Conservation (phyloP, 37 sponge, comb jelly and placozoan genomes). For the Chondrilla cf. caribensis region DNA sequence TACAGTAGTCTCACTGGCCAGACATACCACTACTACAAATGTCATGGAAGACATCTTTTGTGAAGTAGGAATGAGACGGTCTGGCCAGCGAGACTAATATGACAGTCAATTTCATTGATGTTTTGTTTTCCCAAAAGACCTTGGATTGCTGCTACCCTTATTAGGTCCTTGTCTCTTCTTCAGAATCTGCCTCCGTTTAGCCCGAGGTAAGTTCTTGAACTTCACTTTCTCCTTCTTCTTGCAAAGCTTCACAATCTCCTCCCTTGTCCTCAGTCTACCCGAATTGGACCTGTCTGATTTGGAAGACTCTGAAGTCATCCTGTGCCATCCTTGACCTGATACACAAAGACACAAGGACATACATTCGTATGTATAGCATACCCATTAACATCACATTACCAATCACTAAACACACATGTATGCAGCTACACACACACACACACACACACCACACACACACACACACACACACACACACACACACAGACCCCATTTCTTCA, state of each 20-base stretch:
- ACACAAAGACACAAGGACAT: not conserved
- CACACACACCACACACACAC: conserved; percentile 7
- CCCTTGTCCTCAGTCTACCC: conserved; percentile 41
- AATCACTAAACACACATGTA: not conserved
- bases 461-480: conserved; percentile 21
- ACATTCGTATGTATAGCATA: not conserved
- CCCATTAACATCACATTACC: too few species aligned
- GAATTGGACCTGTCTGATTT: not conserved
- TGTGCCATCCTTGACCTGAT: conserved; percentile 15
- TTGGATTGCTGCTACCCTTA: too few species aligned
- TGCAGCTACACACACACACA: not conserved
- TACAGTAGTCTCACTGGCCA: too few species aligned
- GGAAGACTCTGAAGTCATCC: not conserved
- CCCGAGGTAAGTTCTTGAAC: conserved; percentile 25
- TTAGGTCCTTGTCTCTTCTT: conserved; percentile 24
- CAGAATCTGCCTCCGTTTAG: conserved; percentile 27
- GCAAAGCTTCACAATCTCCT: conserved; percentile 34
- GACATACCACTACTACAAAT: too few species aligned
- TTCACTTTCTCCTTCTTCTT: not conserved
- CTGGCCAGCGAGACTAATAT: too few species aligned
- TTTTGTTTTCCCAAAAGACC: too few species aligned
- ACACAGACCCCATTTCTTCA: not conserved
- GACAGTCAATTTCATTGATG: too few species aligned
- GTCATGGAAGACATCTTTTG: too few species aligned
- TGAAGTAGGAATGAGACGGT: too few species aligned